These are phyloP conservation scores for Siniperca obscura DNA, from an alignment of 2,797 vertebrate species.

Conservation along the genomic window DNA sequence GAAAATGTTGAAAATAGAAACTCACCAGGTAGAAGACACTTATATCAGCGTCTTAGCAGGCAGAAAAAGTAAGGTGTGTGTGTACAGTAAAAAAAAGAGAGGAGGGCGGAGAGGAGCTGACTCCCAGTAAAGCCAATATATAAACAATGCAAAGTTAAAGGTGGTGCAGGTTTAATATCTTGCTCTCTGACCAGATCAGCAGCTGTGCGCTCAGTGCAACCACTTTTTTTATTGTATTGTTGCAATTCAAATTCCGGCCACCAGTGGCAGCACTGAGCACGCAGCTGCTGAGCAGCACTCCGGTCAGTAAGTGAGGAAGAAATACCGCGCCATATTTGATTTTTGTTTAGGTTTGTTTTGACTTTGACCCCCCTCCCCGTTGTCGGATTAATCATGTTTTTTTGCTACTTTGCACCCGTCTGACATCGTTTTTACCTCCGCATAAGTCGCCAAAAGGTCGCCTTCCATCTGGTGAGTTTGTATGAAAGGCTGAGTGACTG, in stretches of 20 bases:
- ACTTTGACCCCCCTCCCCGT: no score
- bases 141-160: not conserved
- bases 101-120: no score
- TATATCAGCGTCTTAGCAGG: no score
- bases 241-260: not conserved
- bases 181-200: not conserved
- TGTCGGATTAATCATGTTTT: not conserved
- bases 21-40: not conserved
- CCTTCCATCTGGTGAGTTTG: conserved; percentile 15
- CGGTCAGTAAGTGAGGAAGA: not conserved
- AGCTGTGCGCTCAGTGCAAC: no score
- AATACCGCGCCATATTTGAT: not conserved
- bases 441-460: not conserved
- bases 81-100: no score
- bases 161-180: not conserved
- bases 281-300: not conserved
- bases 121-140: not conserved
- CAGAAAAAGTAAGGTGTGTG: no score
- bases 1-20: not conserved
- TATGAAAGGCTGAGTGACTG: not conserved
- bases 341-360: not conserved
- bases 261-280: not conserved
- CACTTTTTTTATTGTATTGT: no score
- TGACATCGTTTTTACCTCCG: not conserved
- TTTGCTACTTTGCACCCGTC: not conserved